Percentiles rank a stretch among this genome's conserved stretches.
Evolutionary conservation across 2,113 vertebrate species (phyloP).

Genomic region (Leucosticte australis): DNA sequence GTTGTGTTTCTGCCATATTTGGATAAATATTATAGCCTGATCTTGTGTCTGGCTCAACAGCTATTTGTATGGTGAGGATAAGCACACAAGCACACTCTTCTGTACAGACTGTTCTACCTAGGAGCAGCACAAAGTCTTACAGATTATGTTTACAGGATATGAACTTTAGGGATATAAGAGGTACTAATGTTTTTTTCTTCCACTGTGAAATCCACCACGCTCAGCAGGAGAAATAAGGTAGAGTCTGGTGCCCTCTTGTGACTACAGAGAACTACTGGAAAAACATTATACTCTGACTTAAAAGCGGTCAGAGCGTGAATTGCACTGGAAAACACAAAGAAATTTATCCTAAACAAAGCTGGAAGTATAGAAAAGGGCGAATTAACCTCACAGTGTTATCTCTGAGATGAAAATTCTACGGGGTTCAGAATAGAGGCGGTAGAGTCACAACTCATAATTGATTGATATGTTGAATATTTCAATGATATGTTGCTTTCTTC

Average conservation of each 20-base stretch:
- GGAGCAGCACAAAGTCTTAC: not conserved
- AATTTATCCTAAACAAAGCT: not conserved
- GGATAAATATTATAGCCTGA: not conserved
- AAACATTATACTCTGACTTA: not conserved
- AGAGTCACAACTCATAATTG: not conserved
- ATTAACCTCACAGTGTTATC: not conserved
- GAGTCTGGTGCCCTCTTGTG: conserved; percentile 62
- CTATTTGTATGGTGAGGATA: not conserved
- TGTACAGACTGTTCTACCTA: not conserved
- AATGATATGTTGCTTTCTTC: not conserved
- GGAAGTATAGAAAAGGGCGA: not conserved
- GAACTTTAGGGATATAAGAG: not conserved
- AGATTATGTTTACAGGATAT: not conserved
- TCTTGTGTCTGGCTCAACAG: not conserved
- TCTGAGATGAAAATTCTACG: not conserved
- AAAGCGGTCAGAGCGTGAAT: not conserved
- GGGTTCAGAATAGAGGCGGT: not conserved
- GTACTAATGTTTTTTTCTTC: not conserved
- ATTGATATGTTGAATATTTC: not conserved
- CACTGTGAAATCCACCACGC: not conserved
- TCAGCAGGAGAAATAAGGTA: not conserved
- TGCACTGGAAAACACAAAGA: not conserved
- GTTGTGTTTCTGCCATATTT: not conserved
- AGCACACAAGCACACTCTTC: not conserved
- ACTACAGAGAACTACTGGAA: not conserved